Percentiles rank a stretch among this genome's conserved stretches.
These are phyloP conservation scores for Rattus norvegicus DNA, from an alignment of 2,113 vertebrate species.

Conservation along the genomic window DNA sequence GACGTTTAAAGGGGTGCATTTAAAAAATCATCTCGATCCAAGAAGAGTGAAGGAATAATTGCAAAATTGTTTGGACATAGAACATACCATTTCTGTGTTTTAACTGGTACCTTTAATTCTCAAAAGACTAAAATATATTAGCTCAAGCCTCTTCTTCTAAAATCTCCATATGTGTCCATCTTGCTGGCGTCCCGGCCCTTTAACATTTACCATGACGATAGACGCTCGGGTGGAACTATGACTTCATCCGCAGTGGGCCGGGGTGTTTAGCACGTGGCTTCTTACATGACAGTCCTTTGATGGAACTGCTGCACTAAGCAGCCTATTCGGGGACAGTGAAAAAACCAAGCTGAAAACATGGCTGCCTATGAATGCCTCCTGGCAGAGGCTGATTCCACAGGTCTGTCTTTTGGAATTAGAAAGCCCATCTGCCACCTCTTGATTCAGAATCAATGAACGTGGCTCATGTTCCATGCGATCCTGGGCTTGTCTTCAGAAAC, in stretches of 20 bases:
- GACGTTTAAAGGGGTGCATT: background rate
- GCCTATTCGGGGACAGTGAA: slow-evolving; percentile 16
- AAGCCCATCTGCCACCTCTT: slow-evolving; percentile 14
- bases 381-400: background rate
- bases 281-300: slow-evolving; percentile 61
- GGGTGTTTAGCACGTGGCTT: slow-evolving; percentile 23
- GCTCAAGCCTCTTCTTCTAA: background rate
- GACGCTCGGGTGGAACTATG: background rate
- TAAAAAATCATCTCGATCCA: background rate
- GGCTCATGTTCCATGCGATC: background rate
- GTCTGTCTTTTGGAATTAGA: slow-evolving; percentile 3
- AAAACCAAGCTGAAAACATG: slow-evolving; percentile 25
- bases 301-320: background rate
- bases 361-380: slow-evolving; percentile 6
- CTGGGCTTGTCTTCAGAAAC: background rate
- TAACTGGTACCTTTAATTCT: background rate
- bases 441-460: background rate
- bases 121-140: background rate
- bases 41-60: background rate
- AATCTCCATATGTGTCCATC: background rate
- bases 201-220: background rate
- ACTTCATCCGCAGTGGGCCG: slow-evolving; percentile 16
- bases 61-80: background rate
- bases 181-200: background rate
- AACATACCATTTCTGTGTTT: background rate